Evolutionary conservation across 2,888 invertebrate genomes (phyloP).

Genomic region (Mythimna vitellina): DNA sequence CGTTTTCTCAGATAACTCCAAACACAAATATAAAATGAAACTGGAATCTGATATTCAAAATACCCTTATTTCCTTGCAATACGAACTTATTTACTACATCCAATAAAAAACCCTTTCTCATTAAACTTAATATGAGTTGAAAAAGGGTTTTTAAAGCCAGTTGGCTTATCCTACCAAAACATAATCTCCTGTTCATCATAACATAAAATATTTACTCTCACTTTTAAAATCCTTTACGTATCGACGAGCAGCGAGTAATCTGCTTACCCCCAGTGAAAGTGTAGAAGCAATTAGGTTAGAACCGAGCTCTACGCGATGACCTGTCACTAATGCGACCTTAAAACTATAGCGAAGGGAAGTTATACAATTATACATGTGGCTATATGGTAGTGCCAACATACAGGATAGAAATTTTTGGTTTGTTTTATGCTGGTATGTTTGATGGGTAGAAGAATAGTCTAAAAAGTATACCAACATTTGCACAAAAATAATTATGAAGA

Average conservation of each 20-base stretch:
- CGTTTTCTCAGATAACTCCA: not conserved
- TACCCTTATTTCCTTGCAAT: not conserved
- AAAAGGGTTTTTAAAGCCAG: no score
- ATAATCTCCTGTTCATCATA: not conserved
- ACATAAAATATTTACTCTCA: conserved; percentile 1
- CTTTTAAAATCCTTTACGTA: conserved; percentile 10
- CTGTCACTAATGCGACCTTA: conserved; percentile 56
- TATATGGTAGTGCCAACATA: conserved; percentile 13
- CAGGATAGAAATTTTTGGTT: not conserved
- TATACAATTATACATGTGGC: conserved; percentile 10
- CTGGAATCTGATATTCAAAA: not conserved
- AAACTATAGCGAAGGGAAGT: conserved; percentile 15
- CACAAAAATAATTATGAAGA: no score
- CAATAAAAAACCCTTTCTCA: not conserved
- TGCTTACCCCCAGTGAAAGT: conserved; percentile 49
- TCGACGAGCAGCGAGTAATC: conserved; percentile 15
- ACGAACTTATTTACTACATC: not conserved
- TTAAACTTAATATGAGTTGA: not conserved
- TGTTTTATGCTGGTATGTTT: not conserved
- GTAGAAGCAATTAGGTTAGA: conserved; percentile 40
- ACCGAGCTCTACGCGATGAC: conserved; percentile 45
- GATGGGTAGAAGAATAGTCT: no score
- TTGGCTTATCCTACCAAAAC: not conserved
- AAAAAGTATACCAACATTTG: no score
- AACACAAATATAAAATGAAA: not conserved